These are phyloP conservation scores for Ips typographus DNA, from an alignment of 1,140 invertebrate species.

Conservation along the genomic window DNA sequence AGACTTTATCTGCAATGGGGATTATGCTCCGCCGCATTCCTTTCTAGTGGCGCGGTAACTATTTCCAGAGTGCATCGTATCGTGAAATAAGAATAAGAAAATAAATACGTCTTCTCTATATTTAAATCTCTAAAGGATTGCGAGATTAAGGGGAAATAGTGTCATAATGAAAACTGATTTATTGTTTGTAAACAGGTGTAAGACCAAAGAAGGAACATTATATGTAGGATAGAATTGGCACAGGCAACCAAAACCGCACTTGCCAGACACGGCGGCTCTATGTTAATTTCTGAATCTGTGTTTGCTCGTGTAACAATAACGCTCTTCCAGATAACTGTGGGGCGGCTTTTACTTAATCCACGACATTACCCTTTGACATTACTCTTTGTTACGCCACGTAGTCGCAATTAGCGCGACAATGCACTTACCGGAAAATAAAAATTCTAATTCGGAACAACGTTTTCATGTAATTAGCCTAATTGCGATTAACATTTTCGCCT, in stretches of 20 bases:
- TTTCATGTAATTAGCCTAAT: constrained; percentile 25
- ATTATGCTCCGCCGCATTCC: constrained; percentile 24
- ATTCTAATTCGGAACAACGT: constrained; percentile 4
- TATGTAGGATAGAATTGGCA: constrained; percentile 20
- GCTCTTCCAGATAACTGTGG: constrained; percentile 25
- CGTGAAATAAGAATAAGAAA: constrained; percentile 14
- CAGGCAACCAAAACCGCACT: constrained; percentile 24
- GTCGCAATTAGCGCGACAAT: constrained; percentile 19
- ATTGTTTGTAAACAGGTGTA: constrained; percentile 9
- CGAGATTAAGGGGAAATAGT: not conserved
- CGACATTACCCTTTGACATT: constrained; percentile 31
- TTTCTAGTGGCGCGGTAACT: constrained; percentile 17
- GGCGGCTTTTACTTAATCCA: constrained; percentile 29
- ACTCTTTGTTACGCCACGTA: constrained; percentile 24
- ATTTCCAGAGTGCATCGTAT: constrained; percentile 20
- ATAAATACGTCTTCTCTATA: constrained; percentile 11
- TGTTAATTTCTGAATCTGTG: constrained; percentile 29
- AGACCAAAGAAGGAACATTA: not conserved
- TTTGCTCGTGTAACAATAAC: constrained; percentile 14
- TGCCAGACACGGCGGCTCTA: constrained; percentile 25
- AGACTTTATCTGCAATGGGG: constrained; percentile 27
- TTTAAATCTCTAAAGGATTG: constrained; percentile 4
- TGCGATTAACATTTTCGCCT: constrained; percentile 8
- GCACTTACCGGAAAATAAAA: constrained; percentile 18
- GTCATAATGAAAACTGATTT: not conserved